These are phyloP conservation scores for Miniopterus natalensis DNA, from an alignment of 2,113 vertebrate species.

Conservation along the genomic window DNA sequence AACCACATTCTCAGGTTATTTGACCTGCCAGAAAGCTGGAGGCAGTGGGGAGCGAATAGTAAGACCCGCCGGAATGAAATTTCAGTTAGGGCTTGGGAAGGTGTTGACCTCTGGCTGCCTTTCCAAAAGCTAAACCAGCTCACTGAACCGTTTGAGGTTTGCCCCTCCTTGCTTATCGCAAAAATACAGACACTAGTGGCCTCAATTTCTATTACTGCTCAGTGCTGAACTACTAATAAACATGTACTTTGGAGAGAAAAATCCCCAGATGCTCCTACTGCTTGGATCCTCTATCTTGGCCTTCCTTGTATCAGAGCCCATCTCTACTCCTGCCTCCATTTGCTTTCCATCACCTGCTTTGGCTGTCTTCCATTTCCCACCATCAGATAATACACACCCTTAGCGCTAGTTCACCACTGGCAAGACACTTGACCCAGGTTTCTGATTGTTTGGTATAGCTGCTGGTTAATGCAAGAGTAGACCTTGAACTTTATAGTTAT, in stretches of 20 bases:
- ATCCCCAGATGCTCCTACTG: not conserved
- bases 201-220: constrained; percentile 37
- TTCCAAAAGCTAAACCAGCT: constrained; percentile 56
- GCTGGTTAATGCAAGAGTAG: not conserved
- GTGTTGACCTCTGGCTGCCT: constrained; percentile 60
- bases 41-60: constrained; percentile 48
- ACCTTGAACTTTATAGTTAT: not conserved
- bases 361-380: not conserved
- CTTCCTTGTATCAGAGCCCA: not conserved
- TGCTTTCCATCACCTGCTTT: not conserved
- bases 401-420: not conserved
- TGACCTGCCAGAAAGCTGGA: constrained; percentile 60
- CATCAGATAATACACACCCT: not conserved
- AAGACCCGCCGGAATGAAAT: constrained; percentile 42
- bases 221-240: not conserved
- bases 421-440: not conserved
- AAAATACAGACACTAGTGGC: constrained; percentile 61
- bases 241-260: not conserved
- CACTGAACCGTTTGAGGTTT: constrained; percentile 54
- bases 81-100: constrained; percentile 60
- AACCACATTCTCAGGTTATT: constrained; percentile 76
- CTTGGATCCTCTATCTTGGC: not conserved
- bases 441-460: not conserved
- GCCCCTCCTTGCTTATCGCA: constrained; percentile 49
- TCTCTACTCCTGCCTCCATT: not conserved